A percentile compares a stretch with the other conserved stretches of the same genome.
Conservation (phyloP, 2,797 vertebrate species). For the Chaunax sp. region DNA sequence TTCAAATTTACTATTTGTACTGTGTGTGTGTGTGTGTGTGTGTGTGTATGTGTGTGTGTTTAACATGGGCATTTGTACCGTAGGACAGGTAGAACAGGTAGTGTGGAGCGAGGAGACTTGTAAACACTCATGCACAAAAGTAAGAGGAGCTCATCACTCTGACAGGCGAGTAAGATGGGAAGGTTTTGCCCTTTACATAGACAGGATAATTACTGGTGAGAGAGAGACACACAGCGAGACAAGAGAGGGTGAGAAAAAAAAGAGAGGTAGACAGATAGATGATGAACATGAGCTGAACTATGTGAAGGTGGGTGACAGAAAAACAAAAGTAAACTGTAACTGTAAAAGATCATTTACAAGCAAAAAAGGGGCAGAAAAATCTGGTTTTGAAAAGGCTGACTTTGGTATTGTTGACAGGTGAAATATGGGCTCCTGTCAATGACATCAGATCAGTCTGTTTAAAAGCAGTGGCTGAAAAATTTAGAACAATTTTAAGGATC, state of each 20-base stretch:
- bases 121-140: conserved; percentile 27
- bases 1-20: conserved; percentile 22
- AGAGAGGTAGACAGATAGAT: conserved; percentile 29
- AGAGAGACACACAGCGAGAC: background rate
- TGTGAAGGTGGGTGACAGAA: conserved; percentile 13
- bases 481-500: background rate
- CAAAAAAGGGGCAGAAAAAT: background rate
- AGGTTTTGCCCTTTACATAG: conserved; percentile 74
- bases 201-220: conserved; percentile 68
- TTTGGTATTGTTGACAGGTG: no score
- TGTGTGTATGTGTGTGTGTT: conserved; percentile 10
- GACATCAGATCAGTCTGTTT: background rate
- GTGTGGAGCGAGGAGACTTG: conserved; percentile 29
- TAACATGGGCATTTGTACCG: conserved; percentile 54
- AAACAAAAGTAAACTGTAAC: conserved; percentile 16
- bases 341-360: conserved; percentile 7
- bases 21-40: conserved; percentile 7
- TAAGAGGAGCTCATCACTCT: conserved; percentile 28
- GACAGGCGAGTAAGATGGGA: conserved; percentile 67
- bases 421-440: background rate
- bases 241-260: conserved; percentile 23
- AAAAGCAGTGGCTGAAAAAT: background rate
- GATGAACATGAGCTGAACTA: conserved; percentile 57
- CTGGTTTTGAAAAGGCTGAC: background rate
- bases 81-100: conserved; percentile 75